phyloP scores from a whole-genome alignment of 1,140 invertebrate species.

The Diorhabda carinulata region DNA sequence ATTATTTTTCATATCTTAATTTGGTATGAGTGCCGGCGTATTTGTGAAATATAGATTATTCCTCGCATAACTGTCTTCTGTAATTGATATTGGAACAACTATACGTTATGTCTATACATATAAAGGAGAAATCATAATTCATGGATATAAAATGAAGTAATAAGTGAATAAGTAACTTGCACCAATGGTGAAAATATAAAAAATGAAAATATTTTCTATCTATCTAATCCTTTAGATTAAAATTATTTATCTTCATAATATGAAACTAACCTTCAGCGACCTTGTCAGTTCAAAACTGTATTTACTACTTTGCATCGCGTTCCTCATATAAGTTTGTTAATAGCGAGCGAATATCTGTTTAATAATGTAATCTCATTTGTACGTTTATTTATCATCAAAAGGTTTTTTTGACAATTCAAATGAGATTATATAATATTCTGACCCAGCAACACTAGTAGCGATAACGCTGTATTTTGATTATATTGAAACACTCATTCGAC shows the following conservation, averaged over 20 bases:
- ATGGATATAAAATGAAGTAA: too few relatives aligned
- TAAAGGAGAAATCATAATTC: too few relatives aligned
- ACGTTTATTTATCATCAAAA: background rate
- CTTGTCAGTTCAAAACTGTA: background rate
- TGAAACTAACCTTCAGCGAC: background rate
- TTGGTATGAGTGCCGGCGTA: too few relatives aligned
- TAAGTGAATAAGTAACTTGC: too few relatives aligned
- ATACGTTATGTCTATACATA: too few relatives aligned
- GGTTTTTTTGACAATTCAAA: background rate
- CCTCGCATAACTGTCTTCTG: too few relatives aligned
- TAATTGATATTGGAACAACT: too few relatives aligned
- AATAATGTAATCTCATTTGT: background rate
- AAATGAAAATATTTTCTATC: background rate
- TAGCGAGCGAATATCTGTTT: background rate
- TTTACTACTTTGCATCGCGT: background rate
- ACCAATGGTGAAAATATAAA: too few relatives aligned
- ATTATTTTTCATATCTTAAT: too few relatives aligned
- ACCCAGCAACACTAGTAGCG: background rate
- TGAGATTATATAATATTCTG: background rate
- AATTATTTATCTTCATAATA: background rate
- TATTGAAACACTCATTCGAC: too few relatives aligned
- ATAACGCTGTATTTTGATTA: background rate
- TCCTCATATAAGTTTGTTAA: background rate
- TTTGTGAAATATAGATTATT: too few relatives aligned
- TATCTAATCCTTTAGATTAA: background rate